phyloP scores from a whole-genome alignment of 1,140 invertebrate genomes.

The Lasioglossum baleicum region DNA sequence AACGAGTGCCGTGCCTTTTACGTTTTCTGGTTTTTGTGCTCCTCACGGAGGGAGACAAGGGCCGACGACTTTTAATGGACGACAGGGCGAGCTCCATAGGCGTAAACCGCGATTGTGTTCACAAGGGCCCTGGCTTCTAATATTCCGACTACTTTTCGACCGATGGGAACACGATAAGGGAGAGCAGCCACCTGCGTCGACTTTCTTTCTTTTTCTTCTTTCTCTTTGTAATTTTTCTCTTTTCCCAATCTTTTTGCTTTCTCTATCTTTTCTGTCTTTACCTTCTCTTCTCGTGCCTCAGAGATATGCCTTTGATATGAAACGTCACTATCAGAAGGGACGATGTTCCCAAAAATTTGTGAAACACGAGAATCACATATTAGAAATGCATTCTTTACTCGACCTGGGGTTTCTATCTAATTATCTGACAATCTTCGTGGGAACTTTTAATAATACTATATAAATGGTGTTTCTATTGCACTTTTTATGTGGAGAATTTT shows the following conservation, averaged over 20 bases:
- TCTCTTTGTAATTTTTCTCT: too few species aligned
- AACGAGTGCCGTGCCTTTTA: slow-evolving; percentile 69
- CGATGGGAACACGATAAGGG: slow-evolving; percentile 4
- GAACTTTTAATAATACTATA: too few species aligned
- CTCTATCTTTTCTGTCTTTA: background rate
- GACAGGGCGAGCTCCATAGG: slow-evolving; percentile 66
- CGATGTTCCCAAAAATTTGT: background rate
- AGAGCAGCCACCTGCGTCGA: background rate
- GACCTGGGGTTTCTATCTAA: too few species aligned
- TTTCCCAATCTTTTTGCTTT: background rate
- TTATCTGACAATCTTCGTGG: too few species aligned
- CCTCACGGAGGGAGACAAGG: slow-evolving; percentile 66
- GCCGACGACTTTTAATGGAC: slow-evolving; percentile 70
- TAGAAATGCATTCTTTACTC: too few species aligned
- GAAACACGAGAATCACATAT: too few species aligned
- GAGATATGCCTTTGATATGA: background rate
- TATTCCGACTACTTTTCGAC: slow-evolving; percentile 12
- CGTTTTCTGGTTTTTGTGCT: slow-evolving; percentile 69
- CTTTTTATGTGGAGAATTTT: too few species aligned
- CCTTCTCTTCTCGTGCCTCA: too few species aligned
- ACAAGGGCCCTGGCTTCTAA: background rate
- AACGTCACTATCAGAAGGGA: background rate
- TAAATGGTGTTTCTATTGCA: too few species aligned
- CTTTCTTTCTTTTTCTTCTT: background rate
- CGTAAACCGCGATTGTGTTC: slow-evolving; percentile 57